Base-by-base conservation (phyloP, 2,888 invertebrate genomes). In the Hemithea aestivaria region DNA sequence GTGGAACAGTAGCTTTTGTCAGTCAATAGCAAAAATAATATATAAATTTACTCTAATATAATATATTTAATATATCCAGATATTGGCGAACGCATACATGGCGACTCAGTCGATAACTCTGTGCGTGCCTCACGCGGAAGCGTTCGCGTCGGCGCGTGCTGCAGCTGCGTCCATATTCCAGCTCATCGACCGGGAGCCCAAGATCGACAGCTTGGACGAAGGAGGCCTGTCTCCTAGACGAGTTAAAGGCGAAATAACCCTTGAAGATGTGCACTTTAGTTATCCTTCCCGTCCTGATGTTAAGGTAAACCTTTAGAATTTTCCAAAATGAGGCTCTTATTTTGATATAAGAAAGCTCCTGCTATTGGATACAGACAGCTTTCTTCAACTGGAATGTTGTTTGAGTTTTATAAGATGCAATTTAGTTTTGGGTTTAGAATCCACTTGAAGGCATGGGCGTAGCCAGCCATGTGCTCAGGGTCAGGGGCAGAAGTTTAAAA, bases 261-360 rank as follows among this genome's bases (percentile, higher is more conserved):
- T 96, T 53, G 89, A 90, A 50, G 88, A 92, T 50, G 89, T 96
- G 1, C 83, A 90, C 54, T 96, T 96, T 64, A 88, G 89, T 32
- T 96, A 96, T 69, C 96, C 96, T 0, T 91, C 95, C 0, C 77
- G 96, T 30, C 89, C 91, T 8, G 91, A 94, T 53, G 91, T 93
- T 0, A 88, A 89, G 79, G 91, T 91, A 65, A 42, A 25, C 0
- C 7, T n/a, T 6, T 29, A 21, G 7, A 30, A 36, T 12, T n/a
- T n/a, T n/a, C n/a, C n/a, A n/a, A n/a, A n/a, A n/a, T n/a, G n/a
- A n/a, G n/a, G n/a, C n/a, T n/a, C n/a, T n/a, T n/a, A n/a, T n/a
- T n/a, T n/a, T n/a, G n/a, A n/a, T n/a, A n/a, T n/a, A n/a, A n/a
- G n/a, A n/a, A n/a, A n/a, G n/a, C n/a, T n/a, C n/a, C n/a, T n/a